Percentiles rank a stretch among this genome's conserved stretches.
phyloP scores from a whole-genome alignment of 2,888 invertebrate species.

The Pollenia angustigena region DNA sequence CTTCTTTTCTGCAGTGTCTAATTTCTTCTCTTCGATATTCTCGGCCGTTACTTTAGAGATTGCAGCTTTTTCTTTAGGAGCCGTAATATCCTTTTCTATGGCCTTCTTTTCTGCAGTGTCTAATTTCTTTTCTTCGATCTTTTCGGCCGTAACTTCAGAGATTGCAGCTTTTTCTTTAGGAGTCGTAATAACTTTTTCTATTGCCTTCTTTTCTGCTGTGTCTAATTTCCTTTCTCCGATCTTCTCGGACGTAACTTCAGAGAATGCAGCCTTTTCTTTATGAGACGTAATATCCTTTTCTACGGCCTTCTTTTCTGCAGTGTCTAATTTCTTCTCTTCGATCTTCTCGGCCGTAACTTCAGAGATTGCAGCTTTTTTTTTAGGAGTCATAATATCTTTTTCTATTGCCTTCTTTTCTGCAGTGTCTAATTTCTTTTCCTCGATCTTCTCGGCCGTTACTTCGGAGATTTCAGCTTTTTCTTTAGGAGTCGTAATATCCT shows the following conservation, averaged over 20 bases:
- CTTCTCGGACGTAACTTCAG: not conserved
- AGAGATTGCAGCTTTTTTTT: conserved; percentile 30
- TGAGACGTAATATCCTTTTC: conserved; percentile 38
- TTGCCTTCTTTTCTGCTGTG: conserved; percentile 12
- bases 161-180: too few species aligned
- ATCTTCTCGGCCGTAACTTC: conserved; percentile 14
- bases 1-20: too few species aligned
- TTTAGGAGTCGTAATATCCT: conserved; percentile 16
- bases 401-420: conserved; percentile 16
- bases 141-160: too few species aligned
- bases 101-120: too few species aligned
- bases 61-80: too few species aligned
- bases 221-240: not conserved
- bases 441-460: not conserved
- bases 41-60: too few species aligned
- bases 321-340: conserved; percentile 59
- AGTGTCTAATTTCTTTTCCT: conserved; percentile 26
- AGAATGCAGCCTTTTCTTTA: not conserved
- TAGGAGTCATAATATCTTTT: not conserved
- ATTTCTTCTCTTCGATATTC: too few species aligned
- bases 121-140: too few species aligned
- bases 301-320: conserved; percentile 70
- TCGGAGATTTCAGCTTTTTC: conserved; percentile 37
- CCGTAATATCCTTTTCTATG: too few species aligned
- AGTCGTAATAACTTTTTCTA: too few species aligned